These are phyloP conservation scores for Notothenia rossii DNA, from an alignment of 2,113 vertebrate genomes.

Conservation along the genomic window DNA sequence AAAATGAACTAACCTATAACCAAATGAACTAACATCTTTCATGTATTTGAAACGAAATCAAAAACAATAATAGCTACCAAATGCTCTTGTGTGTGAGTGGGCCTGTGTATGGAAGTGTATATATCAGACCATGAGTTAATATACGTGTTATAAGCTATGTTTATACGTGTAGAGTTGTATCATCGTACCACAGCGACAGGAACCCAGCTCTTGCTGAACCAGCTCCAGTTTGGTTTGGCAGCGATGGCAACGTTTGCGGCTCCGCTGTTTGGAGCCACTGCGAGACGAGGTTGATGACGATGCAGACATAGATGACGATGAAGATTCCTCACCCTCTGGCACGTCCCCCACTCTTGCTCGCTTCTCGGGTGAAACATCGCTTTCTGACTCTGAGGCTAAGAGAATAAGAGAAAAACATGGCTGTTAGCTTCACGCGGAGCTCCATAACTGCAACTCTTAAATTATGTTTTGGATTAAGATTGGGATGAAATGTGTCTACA, in stretches of 20 bases:
- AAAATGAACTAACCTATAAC: slow-evolving; percentile 14
- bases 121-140: neutral
- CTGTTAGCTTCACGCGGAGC: neutral
- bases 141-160: neutral
- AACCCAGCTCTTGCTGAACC: slow-evolving; percentile 98
- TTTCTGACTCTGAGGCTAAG: slow-evolving; percentile 93
- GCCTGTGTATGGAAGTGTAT: neutral
- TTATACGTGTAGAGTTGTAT: neutral
- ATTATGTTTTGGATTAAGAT: neutral
- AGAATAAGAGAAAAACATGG: neutral
- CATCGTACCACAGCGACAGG: slow-evolving; percentile 95
- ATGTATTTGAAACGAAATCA: neutral
- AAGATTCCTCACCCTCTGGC: slow-evolving; percentile 84
- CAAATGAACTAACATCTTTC: neutral
- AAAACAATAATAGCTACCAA: neutral
- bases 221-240: slow-evolving; percentile 99
- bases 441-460: neutral
- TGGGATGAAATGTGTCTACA: neutral
- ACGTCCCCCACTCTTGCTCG: slow-evolving; percentile 89
- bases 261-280: slow-evolving; percentile 91
- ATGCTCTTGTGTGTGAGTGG: neutral
- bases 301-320: slow-evolving; percentile 63
- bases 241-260: slow-evolving; percentile 96
- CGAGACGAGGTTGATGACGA: slow-evolving; percentile 79
- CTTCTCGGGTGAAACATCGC: slow-evolving; percentile 93